Percentiles rank a stretch among this genome's conserved stretches.
phyloP scores from a whole-genome alignment of 1,140 invertebrate species.

The Schlechtendalia chinensis region DNA sequence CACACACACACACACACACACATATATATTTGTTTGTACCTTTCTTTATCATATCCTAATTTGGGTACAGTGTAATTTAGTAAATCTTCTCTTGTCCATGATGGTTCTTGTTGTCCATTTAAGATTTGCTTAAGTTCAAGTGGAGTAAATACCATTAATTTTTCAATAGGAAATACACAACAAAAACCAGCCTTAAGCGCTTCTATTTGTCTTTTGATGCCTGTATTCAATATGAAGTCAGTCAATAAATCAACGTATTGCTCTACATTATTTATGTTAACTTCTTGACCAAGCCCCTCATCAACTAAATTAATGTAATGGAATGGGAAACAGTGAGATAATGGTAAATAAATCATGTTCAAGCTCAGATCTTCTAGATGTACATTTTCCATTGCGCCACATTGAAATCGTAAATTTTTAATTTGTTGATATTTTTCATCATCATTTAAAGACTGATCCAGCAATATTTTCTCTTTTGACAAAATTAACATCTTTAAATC shows the following conservation, averaged over 20 bases:
- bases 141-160: constrained; percentile 88
- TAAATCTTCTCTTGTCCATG: constrained; percentile 94
- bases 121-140: constrained; percentile 87
- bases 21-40: constrained; percentile 61
- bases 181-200: constrained; percentile 88
- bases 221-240: constrained; percentile 82
- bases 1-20: too few relatives aligned
- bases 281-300: constrained; percentile 62
- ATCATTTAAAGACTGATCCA: constrained; percentile 63
- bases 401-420: constrained; percentile 57
- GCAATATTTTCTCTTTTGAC: constrained; percentile 68
- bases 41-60: constrained; percentile 94
- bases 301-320: constrained; percentile 64
- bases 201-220: constrained; percentile 85
- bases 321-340: constrained; percentile 71
- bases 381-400: not conserved
- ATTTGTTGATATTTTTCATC: constrained; percentile 65
- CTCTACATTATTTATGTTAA: constrained; percentile 86
- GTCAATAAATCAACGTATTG: constrained; percentile 85
- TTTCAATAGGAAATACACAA: constrained; percentile 89
- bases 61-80: constrained; percentile 97
- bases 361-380: constrained; percentile 12
- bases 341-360: constrained; percentile 77
- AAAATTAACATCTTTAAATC: constrained; percentile 71
- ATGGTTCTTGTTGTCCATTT: constrained; percentile 94